Conservation (phyloP, 2,113 vertebrate genomes). For the Rhabdomys dilectus region DNA sequence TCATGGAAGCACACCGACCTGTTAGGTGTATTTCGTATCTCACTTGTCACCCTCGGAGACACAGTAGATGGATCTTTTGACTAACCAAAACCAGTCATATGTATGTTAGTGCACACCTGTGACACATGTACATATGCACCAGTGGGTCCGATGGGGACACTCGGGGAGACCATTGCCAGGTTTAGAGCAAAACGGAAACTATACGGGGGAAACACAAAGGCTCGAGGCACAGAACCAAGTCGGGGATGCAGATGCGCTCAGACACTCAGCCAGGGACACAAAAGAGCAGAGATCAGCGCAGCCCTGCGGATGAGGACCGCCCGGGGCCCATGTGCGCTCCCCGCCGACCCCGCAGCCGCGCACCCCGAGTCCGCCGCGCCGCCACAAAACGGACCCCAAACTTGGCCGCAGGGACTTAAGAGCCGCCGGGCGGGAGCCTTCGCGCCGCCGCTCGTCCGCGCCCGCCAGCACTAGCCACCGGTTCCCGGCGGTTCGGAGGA, state of each 20-base stretch:
- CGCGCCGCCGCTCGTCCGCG: background rate
- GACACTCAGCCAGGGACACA: background rate
- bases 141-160: background rate
- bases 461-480: background rate
- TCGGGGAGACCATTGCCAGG: background rate
- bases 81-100: background rate
- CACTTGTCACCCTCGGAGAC: background rate
- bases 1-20: background rate
- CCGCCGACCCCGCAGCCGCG: background rate
- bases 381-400: constrained; percentile 27
- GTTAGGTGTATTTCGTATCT: background rate
- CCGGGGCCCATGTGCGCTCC: constrained; percentile 4
- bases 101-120: background rate
- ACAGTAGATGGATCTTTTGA: background rate
- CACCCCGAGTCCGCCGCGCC: background rate
- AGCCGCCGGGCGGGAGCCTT: background rate
- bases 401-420: background rate
- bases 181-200: constrained; percentile 26
- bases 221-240: background rate
- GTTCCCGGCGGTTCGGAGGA: background rate
- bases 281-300: constrained; percentile 18
- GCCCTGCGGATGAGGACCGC: background rate
- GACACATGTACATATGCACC: background rate
- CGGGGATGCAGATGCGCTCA: background rate
- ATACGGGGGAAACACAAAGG: constrained; percentile 70